phyloP scores from a whole-genome alignment of 2,888 invertebrate genomes.

The Xylota sylvarum region DNA sequence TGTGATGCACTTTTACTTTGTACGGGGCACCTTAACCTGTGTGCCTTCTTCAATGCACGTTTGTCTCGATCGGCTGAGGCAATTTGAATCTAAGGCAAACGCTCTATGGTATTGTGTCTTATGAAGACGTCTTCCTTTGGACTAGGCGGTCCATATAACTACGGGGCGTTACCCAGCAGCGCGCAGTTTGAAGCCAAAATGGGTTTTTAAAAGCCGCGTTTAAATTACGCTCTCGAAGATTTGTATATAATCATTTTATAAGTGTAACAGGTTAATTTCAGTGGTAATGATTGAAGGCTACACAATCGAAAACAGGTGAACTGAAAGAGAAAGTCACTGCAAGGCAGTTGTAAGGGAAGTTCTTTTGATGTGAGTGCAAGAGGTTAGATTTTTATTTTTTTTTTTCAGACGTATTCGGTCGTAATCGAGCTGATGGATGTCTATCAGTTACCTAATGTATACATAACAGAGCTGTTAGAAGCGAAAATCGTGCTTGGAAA shows the following conservation, averaged over 20 bases:
- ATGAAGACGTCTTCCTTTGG: constrained; percentile 60
- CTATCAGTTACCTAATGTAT: neutral
- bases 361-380: neutral
- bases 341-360: neutral
- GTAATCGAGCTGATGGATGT: neutral
- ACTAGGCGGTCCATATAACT: constrained; percentile 14
- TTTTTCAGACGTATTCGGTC: neutral
- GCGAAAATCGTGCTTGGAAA: neutral
- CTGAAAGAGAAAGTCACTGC: constrained; percentile 64
- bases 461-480: neutral
- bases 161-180: constrained; percentile 68
- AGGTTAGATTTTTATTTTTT: neutral
- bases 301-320: constrained; percentile 44
- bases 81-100: constrained; percentile 39
- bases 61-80: constrained; percentile 21
- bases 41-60: constrained; percentile 39
- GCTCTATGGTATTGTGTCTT: constrained; percentile 32
- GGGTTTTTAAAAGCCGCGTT: constrained; percentile 68
- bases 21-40: constrained; percentile 20
- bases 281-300: constrained; percentile 55
- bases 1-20: constrained; percentile 74
- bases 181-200: constrained; percentile 60
- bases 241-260: constrained; percentile 60
- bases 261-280: constrained; percentile 71
- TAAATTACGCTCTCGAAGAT: constrained; percentile 33